phyloP scores from a whole-genome alignment of 1,140 invertebrate species.

The Drosophila neocordata region DNA sequence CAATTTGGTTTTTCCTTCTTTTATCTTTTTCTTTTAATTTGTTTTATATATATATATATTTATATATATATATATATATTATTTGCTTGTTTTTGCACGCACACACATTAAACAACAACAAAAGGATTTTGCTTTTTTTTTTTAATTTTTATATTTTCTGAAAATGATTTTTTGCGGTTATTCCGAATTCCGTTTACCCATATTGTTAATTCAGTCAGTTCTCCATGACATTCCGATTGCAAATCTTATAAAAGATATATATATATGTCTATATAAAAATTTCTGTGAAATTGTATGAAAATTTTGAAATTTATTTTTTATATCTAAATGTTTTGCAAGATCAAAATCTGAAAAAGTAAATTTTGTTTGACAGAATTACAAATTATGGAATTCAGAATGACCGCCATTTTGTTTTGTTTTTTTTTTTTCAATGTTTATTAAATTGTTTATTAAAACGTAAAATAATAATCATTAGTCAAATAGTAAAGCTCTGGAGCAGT shows the following conservation, averaged over 20 bases:
- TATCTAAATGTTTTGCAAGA: background rate
- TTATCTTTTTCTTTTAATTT: background rate
- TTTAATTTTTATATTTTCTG: constrained; percentile 1
- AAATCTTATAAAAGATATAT: background rate
- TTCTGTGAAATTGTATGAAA: background rate
- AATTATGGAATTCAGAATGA: background rate
- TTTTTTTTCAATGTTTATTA: background rate
- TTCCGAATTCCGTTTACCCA: constrained; percentile 27
- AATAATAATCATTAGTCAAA: constrained; percentile 54
- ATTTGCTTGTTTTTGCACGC: constrained; percentile 53
- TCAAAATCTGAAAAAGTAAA: constrained; percentile 21
- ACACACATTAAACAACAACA: constrained; percentile 73
- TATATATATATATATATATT: constrained; percentile 32
- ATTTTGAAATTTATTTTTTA: background rate
- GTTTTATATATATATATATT: too few species aligned
- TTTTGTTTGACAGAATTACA: background rate
- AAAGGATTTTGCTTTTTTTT: constrained; percentile 31
- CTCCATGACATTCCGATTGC: background rate
- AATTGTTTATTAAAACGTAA: constrained; percentile 33
- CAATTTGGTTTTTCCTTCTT: constrained; percentile 18
- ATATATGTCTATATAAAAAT: background rate
- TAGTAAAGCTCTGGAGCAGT: constrained; percentile 49
- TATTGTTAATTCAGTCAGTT: constrained; percentile 18
- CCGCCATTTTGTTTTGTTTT: background rate
- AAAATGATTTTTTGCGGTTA: constrained; percentile 1